A percentile compares a stretch with the other conserved stretches of the same genome.
These are phyloP conservation scores for Mus minutoides DNA, from an alignment of 2,797 vertebrate genomes.

Conservation along the genomic window DNA sequence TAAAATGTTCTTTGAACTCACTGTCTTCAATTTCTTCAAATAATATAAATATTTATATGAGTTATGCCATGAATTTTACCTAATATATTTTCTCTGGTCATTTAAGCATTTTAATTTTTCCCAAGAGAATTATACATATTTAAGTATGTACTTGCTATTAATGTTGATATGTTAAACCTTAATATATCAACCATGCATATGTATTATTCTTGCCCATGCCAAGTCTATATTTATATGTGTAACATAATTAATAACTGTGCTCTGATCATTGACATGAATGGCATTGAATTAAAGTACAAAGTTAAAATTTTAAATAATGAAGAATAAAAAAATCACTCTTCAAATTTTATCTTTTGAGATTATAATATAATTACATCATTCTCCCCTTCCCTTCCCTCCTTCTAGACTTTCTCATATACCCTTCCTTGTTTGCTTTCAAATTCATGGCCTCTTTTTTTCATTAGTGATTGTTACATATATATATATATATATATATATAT, in stretches of 20 bases:
- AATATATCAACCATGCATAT: background rate
- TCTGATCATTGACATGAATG: background rate
- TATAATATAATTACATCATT: background rate
- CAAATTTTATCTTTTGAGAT: background rate
- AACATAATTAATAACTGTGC: slow-evolving; percentile 8
- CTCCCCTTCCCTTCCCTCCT: background rate
- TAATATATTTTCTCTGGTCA: background rate
- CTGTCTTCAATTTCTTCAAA: background rate
- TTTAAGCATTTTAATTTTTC: background rate
- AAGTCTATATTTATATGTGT: background rate
- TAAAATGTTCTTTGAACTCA: slow-evolving; percentile 26
- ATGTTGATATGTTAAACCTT: background rate
- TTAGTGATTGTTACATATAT: background rate
- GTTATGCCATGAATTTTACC: background rate
- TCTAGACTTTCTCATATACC: background rate
- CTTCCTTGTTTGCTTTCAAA: background rate
- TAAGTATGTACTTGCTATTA: background rate
- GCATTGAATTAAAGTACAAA: background rate
- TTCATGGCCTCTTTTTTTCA: background rate
- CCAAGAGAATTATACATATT: background rate
- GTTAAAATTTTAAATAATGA: background rate
- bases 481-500: background rate
- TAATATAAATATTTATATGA: background rate
- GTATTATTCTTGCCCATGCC: background rate
- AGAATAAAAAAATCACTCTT: background rate